Percentiles rank a stretch among this genome's conserved stretches.
phyloP scores from a whole-genome alignment of 92 coral and sea anemone species.

The Porites cylindrica region DNA sequence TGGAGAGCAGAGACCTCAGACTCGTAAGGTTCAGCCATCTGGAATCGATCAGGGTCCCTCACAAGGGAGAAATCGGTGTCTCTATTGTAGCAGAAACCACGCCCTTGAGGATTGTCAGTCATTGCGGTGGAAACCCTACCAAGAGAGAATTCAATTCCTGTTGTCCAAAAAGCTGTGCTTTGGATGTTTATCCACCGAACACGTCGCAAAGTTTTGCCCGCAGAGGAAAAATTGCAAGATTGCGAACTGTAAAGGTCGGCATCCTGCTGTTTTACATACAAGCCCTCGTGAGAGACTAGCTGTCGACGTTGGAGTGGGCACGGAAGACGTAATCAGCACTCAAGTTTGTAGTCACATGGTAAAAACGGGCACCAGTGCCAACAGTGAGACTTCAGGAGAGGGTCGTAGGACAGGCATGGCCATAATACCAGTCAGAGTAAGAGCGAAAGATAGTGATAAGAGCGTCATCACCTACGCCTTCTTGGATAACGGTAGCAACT shows the following conservation, averaged over 20 bases:
- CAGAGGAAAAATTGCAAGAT: slow-evolving; percentile 37
- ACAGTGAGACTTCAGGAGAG: slow-evolving; percentile 24
- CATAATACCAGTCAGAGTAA: slow-evolving; percentile 60
- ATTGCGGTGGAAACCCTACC: slow-evolving; percentile 46
- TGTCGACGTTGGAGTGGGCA: background rate
- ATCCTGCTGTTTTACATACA: slow-evolving; percentile 61
- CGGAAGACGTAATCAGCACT: background rate
- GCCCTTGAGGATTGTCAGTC: slow-evolving; percentile 40
- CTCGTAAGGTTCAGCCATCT: background rate
- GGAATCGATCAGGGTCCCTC: background rate
- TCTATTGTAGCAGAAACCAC: slow-evolving; percentile 34
- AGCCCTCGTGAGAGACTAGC: background rate
- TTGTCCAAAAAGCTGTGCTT: slow-evolving; percentile 49
- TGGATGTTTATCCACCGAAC: slow-evolving; percentile 51
- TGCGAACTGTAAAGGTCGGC: slow-evolving; percentile 34
- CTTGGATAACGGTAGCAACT: slow-evolving; percentile 58
- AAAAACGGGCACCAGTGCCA: background rate
- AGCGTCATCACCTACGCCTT: slow-evolving; percentile 51
- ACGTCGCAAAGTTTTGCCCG: slow-evolving; percentile 44
- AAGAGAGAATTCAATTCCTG: slow-evolving; percentile 45
- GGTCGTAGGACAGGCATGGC: slow-evolving; percentile 49
- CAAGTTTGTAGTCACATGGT: slow-evolving; percentile 5
- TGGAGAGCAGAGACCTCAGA: background rate
- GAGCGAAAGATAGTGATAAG: slow-evolving; percentile 19
- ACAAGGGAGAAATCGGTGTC: slow-evolving; percentile 3